A percentile compares a stretch with the other conserved stretches of the same genome.
Conservation (phyloP, 2,113 vertebrate species). For the Candoia aspera region DNA sequence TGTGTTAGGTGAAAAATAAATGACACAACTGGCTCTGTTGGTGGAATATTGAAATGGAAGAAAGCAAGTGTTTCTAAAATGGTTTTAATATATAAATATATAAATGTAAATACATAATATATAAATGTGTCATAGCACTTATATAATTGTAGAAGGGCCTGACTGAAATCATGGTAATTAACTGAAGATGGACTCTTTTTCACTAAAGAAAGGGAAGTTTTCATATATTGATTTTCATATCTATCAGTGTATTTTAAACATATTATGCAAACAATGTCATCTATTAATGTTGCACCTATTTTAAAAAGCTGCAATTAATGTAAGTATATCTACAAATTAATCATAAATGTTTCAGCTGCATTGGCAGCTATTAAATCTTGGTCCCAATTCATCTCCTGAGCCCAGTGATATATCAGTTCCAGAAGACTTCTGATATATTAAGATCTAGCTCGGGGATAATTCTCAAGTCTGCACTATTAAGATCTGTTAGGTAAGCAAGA, state of each 20-base stretch:
- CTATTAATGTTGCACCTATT: background rate
- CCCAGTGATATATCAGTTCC: background rate
- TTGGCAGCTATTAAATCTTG: background rate
- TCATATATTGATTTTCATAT: background rate
- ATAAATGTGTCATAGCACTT: background rate
- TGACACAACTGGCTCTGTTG: constrained; percentile 11
- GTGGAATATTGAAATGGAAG: constrained; percentile 17
- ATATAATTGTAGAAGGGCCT: background rate
- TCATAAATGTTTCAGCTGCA: background rate
- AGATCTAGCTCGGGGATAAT: background rate
- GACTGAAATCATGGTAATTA: background rate
- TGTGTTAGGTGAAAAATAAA: constrained; percentile 50
- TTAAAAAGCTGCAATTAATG: background rate
- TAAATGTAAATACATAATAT: no score
- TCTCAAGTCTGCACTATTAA: background rate
- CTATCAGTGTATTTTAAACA: background rate
- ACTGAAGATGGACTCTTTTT: background rate
- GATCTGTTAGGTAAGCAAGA: background rate
- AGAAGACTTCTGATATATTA: background rate
- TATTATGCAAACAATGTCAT: background rate
- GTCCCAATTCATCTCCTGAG: background rate
- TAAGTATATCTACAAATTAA: background rate
- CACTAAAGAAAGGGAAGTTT: background rate
- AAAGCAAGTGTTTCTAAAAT: background rate
- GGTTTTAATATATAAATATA: rapidly evolving